A percentile compares a stretch with the other conserved stretches of the same genome.
phyloP scores from a whole-genome alignment of 2,113 vertebrate species.

The Puma concolor region DNA sequence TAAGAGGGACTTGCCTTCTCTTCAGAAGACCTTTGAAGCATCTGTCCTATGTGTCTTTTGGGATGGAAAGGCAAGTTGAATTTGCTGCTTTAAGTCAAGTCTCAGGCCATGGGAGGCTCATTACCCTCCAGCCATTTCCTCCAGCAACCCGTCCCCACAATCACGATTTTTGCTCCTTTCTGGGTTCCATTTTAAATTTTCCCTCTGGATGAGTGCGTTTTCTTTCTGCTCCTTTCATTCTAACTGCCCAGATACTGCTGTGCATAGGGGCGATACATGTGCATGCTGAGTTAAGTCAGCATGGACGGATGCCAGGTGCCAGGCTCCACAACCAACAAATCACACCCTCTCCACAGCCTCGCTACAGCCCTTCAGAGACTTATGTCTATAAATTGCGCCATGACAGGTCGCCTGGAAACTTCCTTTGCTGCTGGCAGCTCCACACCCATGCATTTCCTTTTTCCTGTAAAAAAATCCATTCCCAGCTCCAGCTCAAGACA shows the following conservation, averaged over 20 bases:
- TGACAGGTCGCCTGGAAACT: constrained; percentile 69
- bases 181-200: constrained; percentile 14
- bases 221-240: constrained; percentile 15
- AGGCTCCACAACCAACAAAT: constrained; percentile 56
- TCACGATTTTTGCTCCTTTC: not conserved
- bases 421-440: constrained; percentile 67
- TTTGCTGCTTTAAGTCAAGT: not conserved
- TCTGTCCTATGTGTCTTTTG: not conserved
- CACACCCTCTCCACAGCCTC: not conserved
- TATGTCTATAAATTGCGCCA: constrained; percentile 43
- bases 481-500: constrained; percentile 45
- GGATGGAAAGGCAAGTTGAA: not conserved
- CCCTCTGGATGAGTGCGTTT: not conserved
- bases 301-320: constrained; percentile 64
- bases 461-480: constrained; percentile 71
- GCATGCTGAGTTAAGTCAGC: not conserved
- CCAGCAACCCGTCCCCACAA: not conserved
- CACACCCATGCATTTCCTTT: constrained; percentile 65
- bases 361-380: constrained; percentile 57
- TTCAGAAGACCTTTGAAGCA: not conserved
- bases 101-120: not conserved
- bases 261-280: not conserved
- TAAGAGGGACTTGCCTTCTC: not conserved
- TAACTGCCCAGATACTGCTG: not conserved
- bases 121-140: not conserved